Evolutionary conservation across 2,113 vertebrate species (phyloP), one percentile per base, ranked within the genome.

Genomic region (Daboia siamensis): DNA sequence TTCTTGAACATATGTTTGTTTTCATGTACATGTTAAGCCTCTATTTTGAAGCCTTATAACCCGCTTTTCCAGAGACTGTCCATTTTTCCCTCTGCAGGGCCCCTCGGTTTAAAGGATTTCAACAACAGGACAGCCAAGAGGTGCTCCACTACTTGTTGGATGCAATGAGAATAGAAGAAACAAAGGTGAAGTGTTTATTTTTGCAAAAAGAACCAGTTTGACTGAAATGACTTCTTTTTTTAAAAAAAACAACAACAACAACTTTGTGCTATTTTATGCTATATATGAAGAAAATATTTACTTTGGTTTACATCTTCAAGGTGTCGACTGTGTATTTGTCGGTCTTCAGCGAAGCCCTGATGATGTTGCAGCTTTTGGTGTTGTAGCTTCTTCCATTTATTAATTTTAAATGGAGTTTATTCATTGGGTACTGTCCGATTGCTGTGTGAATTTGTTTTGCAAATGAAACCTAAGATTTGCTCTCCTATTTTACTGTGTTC

Each of bases 81-180:
- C 90, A 26, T 94, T 90, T 94, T 59, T 9, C 87, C 89, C 93
- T 92, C 56, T 0, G 0, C 13, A 99, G 99, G 96, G 99, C 99
- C 54, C 99, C 99, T 86, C 98, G 98, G n/a, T 99, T 99, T 97
- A 99, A 99, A 95, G 98, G 98, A 52, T 99, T 99, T 97, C 99
- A 99, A 96, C 99, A 99, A 92, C 99, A 99, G 95, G 99, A 99
- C 97, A 99, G 99, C 95, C 99, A 99, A 96, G 99, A 99, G 94
- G 98, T 99, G 86, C 98, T 99, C 91, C 99, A 99, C 94, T 99
- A 99, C 96, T 96, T 99, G 91, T 95, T 99, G 96, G 99, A 99
- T 97, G 98, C 99, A 12, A 98, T 99, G 96, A 98, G 99, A 94
- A 98, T 98, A 92, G 99, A 99, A 96, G 99, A 99, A 97, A 99